These are phyloP conservation scores for Mesorhabditis spiculigera DNA, from an alignment of 2,888 invertebrate genomes.

Conservation along the genomic window DNA sequence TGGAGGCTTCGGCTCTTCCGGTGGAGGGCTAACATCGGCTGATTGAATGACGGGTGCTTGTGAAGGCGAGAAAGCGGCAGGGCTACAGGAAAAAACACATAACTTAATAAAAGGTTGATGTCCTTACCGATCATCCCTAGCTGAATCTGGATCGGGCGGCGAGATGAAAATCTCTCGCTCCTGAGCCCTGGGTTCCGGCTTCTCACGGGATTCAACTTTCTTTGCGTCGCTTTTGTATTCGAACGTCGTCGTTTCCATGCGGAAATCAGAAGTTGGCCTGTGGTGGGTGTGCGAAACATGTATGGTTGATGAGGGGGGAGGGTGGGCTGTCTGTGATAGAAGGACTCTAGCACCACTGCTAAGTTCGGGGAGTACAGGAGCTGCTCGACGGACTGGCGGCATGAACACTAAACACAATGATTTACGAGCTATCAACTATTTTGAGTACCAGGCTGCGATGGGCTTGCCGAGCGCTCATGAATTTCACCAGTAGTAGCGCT, in stretches of 20 bases:
- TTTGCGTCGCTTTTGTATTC: background rate
- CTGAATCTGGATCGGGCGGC: slow-evolving; percentile 6
- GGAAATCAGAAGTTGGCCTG: background rate
- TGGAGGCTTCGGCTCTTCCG: slow-evolving; percentile 27
- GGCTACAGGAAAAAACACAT: background rate
- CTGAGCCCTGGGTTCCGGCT: background rate
- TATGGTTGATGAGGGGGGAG: background rate
- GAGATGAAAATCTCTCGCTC: slow-evolving; percentile 4
- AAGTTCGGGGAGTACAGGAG: background rate
- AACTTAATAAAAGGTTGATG: no score
- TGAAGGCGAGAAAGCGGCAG: background rate
- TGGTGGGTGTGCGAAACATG: background rate
- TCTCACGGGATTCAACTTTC: background rate
- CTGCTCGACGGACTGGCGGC: slow-evolving; percentile 3
- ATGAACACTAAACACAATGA: background rate
- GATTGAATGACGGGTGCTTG: background rate
- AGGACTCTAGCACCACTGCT: background rate
- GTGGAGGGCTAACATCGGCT: slow-evolving; percentile 25
- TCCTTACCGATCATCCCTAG: background rate
- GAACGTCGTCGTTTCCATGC: background rate
- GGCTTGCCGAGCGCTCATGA: background rate
- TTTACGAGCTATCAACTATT: background rate
- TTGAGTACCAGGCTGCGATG: background rate
- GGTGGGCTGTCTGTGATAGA: background rate
- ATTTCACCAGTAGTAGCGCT: background rate